Evolutionary conservation across 2,888 invertebrate genomes (phyloP).

Genomic region (Conistra vaccinii): DNA sequence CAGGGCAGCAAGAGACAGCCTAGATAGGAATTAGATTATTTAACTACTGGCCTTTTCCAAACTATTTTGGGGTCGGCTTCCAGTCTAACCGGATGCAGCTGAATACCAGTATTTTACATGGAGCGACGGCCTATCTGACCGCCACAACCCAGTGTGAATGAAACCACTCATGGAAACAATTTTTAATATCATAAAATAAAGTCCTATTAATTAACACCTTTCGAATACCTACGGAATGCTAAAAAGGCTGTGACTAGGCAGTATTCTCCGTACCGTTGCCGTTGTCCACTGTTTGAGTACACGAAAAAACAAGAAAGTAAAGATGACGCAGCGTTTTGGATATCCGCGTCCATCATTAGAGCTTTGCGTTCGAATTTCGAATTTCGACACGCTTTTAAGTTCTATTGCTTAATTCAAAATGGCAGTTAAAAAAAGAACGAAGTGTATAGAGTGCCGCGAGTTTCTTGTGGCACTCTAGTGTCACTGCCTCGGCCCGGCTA

Average conservation of each 20-base stretch:
- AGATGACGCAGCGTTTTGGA: slow-evolving; percentile 48
- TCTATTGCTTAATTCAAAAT: slow-evolving; percentile 2
- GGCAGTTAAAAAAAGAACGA: neutral
- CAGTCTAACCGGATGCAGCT: no score
- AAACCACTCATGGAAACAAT: no score
- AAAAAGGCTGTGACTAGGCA: slow-evolving; percentile 48
- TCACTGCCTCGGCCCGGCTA: no score
- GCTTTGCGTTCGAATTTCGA: slow-evolving; percentile 10
- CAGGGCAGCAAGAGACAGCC: no score
- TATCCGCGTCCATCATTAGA: slow-evolving; percentile 41
- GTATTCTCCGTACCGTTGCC: slow-evolving; percentile 47
- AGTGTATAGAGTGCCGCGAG: no score
- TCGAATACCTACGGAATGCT: neutral
- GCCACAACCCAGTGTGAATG: no score
- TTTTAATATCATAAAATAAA: neutral
- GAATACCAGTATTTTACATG: no score
- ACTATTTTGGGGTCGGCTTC: no score
- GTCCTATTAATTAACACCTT: slow-evolving; percentile 6
- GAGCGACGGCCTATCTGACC: no score
- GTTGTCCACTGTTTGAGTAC: slow-evolving; percentile 55
- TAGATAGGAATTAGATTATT: no score
- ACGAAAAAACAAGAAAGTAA: slow-evolving; percentile 52
- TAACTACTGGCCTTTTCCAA: no score
- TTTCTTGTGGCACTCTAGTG: no score
- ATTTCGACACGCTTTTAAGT: slow-evolving; percentile 38